phyloP scores from a whole-genome alignment of 2,113 vertebrate species.

The Perognathus longimembris region DNA sequence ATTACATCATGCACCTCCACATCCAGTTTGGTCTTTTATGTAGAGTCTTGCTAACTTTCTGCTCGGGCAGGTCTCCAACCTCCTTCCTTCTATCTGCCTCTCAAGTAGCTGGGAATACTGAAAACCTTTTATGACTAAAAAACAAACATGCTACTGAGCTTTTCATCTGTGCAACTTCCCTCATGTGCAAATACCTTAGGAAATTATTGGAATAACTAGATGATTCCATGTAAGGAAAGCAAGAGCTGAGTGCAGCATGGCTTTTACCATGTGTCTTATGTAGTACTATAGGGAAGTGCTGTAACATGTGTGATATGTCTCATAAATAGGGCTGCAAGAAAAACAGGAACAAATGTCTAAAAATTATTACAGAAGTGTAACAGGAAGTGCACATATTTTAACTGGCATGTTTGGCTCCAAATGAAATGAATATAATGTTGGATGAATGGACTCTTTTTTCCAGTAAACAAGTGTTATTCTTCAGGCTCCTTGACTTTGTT shows the following conservation, averaged over 20 bases:
- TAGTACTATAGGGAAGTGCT: not conserved
- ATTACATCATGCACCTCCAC: too few species aligned
- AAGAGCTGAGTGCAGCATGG: not conserved
- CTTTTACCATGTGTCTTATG: not conserved
- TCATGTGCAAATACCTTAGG: not conserved
- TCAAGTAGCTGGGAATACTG: too few species aligned
- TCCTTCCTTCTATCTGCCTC: too few species aligned
- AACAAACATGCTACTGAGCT: not conserved
- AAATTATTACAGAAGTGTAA: not conserved
- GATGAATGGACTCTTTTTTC: not conserved
- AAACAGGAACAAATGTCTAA: not conserved
- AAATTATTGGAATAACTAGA: not conserved
- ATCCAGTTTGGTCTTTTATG: too few species aligned
- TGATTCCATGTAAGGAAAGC: not conserved
- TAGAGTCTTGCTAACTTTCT: too few species aligned
- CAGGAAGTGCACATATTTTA: not conserved
- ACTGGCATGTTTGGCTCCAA: not conserved
- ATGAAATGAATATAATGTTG: not conserved
- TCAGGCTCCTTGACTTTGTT: not conserved
- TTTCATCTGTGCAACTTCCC: not conserved
- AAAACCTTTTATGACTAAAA: not conserved
- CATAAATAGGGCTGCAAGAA: not conserved
- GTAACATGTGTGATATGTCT: not conserved
- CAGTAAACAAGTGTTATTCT: not conserved
- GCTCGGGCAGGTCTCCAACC: too few species aligned